phyloP scores from a whole-genome alignment of 2,113 vertebrate species.

The Pseudopodoces humilis region DNA sequence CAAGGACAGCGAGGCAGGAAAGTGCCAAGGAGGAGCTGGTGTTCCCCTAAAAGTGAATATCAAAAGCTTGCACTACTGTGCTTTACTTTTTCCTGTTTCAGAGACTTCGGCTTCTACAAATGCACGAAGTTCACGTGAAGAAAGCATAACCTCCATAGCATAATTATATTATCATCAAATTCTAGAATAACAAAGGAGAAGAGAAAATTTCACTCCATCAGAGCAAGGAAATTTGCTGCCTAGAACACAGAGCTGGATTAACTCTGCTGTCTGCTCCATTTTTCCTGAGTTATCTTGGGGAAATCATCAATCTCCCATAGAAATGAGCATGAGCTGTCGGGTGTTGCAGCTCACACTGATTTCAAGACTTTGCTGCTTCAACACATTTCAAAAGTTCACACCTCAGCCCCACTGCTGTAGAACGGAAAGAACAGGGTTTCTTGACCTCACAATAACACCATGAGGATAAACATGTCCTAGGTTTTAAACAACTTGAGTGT shows the following conservation, averaged over 20 bases:
- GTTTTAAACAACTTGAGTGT: neutral
- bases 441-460: neutral
- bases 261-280: neutral
- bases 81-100: neutral
- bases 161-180: neutral
- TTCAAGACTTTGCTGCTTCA: neutral
- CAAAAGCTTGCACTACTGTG: neutral
- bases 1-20: neutral
- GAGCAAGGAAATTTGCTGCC: neutral
- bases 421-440: neutral
- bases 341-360: neutral
- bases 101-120: neutral
- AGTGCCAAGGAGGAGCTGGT: neutral
- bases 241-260: neutral
- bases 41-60: neutral
- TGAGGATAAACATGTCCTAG: neutral
- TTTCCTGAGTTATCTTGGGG: neutral
- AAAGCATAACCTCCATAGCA: neutral
- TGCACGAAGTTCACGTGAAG: neutral
- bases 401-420: neutral
- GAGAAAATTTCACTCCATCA: neutral
- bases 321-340: rapidly evolving
- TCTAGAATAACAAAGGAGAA: neutral
- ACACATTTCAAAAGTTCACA: neutral
- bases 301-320: neutral